Conservation (phyloP, 1,140 invertebrate species). For the Samia ricini region DNA sequence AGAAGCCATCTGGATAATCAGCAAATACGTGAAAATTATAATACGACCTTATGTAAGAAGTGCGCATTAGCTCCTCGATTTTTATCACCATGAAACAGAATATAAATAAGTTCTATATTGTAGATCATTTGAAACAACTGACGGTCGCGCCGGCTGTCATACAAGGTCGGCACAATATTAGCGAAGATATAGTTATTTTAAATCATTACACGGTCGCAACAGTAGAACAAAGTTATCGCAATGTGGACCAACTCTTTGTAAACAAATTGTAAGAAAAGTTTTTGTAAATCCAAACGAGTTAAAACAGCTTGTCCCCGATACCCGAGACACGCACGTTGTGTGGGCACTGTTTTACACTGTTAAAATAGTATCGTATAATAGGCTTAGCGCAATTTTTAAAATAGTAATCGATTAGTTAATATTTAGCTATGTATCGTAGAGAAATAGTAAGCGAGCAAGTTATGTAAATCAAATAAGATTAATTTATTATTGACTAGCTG, state of each 20-base stretch:
- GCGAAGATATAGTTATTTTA: constrained; percentile 19
- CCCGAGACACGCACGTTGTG: neutral
- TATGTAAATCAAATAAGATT: too few species aligned
- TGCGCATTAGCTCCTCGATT: neutral
- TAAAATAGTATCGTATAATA: too few species aligned
- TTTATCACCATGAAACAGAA: neutral
- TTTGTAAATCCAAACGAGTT: neutral
- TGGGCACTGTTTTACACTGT: neutral
- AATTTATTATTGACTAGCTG: too few species aligned
- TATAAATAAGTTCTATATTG: constrained; percentile 9
- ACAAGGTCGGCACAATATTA: constrained; percentile 34
- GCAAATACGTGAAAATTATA: neutral
- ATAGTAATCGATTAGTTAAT: neutral
- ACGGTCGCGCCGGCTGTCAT: constrained; percentile 20
- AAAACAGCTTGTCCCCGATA: constrained; percentile 6
- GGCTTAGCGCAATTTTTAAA: neutral
- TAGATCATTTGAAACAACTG: constrained; percentile 21
- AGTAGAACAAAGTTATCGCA: constrained; percentile 9
- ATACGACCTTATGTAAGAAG: neutral
- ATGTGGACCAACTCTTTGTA: constrained; percentile 1
- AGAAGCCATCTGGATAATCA: neutral
- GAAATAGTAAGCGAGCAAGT: too few species aligned
- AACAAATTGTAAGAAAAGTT: constrained; percentile 7
- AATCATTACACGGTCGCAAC: constrained; percentile 13
- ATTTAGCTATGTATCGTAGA: too few species aligned